phyloP scores from a whole-genome alignment of 2,797 vertebrate genomes.

The Remorina albescens region DNA sequence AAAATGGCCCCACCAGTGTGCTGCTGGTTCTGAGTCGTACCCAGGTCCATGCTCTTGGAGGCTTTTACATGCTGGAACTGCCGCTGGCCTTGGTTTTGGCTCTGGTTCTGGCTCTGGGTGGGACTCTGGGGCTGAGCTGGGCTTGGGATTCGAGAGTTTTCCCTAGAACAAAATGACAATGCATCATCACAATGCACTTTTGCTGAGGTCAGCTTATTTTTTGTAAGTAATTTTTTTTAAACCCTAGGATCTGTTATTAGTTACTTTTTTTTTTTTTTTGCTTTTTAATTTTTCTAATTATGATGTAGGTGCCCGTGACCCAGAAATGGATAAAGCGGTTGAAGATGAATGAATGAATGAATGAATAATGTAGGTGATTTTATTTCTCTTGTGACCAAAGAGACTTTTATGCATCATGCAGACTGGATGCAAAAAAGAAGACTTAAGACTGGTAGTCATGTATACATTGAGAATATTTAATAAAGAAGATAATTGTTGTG shows the following conservation, averaged over 20 bases:
- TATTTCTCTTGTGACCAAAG: neutral
- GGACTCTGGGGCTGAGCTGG: slow-evolving; percentile 66
- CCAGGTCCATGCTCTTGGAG: slow-evolving; percentile 97
- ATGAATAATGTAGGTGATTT: neutral
- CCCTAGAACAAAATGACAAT: slow-evolving; percentile 51
- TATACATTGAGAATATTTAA: neutral
- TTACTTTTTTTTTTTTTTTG: no score
- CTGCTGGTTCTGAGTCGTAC: slow-evolving; percentile 85
- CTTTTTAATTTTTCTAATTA: no score
- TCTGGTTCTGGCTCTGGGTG: slow-evolving; percentile 54
- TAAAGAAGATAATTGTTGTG: no score
- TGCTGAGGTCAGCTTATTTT: neutral
- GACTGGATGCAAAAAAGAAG: neutral
- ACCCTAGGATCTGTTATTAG: neutral
- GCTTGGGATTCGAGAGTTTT: slow-evolving; percentile 38
- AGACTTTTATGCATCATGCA: neutral
- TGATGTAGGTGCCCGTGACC: no score
- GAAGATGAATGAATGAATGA: no score
- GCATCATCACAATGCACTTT: neutral
- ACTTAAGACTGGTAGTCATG: neutral
- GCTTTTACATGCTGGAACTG: slow-evolving; percentile 92
- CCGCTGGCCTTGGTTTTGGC: slow-evolving; percentile 60
- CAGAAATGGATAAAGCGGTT: no score
- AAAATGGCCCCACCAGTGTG: slow-evolving; percentile 68
- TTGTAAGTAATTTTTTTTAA: neutral